A percentile compares a stretch with the other conserved stretches of the same genome.
Evolutionary conservation across 2,888 invertebrate species (phyloP).

Genomic region (Sialis fuliginosa): DNA sequence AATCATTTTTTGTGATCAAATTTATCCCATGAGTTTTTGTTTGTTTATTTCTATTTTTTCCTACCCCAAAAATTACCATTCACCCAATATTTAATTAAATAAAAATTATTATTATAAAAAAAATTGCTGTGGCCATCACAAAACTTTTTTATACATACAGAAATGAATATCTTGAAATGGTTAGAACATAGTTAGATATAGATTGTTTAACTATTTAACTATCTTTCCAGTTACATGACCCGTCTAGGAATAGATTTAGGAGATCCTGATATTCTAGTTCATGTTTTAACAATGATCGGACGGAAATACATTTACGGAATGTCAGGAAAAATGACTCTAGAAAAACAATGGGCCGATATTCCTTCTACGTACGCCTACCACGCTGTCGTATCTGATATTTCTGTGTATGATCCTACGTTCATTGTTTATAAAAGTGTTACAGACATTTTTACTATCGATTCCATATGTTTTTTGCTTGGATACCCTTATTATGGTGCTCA

Average conservation of each 20-base stretch:
- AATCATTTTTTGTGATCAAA: too few relatives aligned
- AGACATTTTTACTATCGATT: slow-evolving; percentile 49
- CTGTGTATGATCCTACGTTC: slow-evolving; percentile 24
- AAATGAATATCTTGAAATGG: too few relatives aligned
- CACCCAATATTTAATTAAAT: too few relatives aligned
- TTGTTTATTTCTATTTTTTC: too few relatives aligned
- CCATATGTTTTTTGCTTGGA: slow-evolving; percentile 56
- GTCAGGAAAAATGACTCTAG: slow-evolving; percentile 43
- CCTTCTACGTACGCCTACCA: slow-evolving; percentile 52
- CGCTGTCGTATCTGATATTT: slow-evolving; percentile 37
- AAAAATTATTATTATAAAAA: too few relatives aligned
- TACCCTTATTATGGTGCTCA: slow-evolving; percentile 65
- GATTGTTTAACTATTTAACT: background rate
- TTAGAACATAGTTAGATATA: too few relatives aligned
- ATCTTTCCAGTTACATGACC: slow-evolving; percentile 38
- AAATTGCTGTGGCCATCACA: too few relatives aligned
- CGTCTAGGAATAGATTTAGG: slow-evolving; percentile 67
- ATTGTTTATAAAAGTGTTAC: slow-evolving; percentile 27
- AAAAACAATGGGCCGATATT: slow-evolving; percentile 52
- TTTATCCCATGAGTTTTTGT: too few relatives aligned
- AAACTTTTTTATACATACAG: too few relatives aligned
- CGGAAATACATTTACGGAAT: slow-evolving; percentile 36
- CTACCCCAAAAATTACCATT: too few relatives aligned
- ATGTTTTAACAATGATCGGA: slow-evolving; percentile 57
- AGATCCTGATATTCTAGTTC: slow-evolving; percentile 43